Evolutionary conservation across 2,888 invertebrate species (phyloP), one percentile per base, ranked within the genome.

Genomic region (Drosophila anomelani): DNA sequence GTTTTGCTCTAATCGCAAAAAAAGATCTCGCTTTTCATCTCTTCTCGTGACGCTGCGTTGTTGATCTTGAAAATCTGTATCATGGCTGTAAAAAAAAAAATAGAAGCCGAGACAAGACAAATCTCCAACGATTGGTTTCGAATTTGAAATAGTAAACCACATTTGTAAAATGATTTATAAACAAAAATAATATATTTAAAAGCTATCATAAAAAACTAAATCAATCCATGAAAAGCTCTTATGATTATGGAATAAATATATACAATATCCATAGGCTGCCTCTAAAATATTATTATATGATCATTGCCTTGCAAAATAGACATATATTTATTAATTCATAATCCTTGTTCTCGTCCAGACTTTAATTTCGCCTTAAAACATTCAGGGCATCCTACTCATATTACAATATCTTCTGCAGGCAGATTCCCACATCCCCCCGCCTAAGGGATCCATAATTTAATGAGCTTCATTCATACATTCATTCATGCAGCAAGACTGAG

Each of bases 1-100:
- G 88, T 89, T 83, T 80, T 77, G 64, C 62, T 55, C 75, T 84
- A 90, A 88, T 88, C 87, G 78, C 70, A 62, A 80, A 74, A 78
- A 75, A 79, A 84, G 79, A 88, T 88, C 90, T 83, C 83, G 86
- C 86, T 86, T 86, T 85, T 85, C 88, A 88, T 88, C 78, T 78
- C 71, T 76, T 88, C 51, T 66, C 87, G 87, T 88, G 87, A 90
- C 89, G 88, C 67, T 86, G 79, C 79, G 82, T 81, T 89, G 85
- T 85, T 86, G 86, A 88, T 86, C 89, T 89, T 86, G 86, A 89
- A 89, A 89, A 80, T 77, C 81, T 78, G 75, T 34, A 23, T 34
- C 34, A 36, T 9, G 34, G 9, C 61, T 36, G 34, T 62, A 51
- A 73, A 23, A 51, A 51, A 51, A 51, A n/a, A 47, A 29, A 47